Conservation (phyloP, 37 sponge, comb jelly and placozoan species). For the Ianthella basta region DNA sequence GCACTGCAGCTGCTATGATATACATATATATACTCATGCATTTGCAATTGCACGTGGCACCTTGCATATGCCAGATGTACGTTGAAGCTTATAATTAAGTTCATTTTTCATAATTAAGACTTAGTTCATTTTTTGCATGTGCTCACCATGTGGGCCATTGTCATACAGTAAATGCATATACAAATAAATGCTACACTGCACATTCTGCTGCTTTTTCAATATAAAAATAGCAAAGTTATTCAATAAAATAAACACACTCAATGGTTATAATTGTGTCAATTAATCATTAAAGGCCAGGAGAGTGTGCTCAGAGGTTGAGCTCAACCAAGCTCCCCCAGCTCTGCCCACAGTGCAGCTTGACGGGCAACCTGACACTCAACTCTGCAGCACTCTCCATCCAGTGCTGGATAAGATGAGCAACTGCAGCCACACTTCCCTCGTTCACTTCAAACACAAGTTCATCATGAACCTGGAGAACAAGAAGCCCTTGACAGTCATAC, state of each 20-base stretch:
- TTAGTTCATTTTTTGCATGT: too few species aligned
- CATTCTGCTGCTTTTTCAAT: background rate
- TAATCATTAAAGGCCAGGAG: too few species aligned
- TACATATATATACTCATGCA: background rate
- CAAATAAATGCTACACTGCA: background rate
- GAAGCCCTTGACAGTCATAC: conserved; percentile 26
- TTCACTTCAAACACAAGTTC: conserved; percentile 90
- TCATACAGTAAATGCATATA: background rate
- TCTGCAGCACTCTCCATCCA: conserved; percentile 89
- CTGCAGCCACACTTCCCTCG: conserved; percentile 40
- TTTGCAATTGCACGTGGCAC: too few species aligned
- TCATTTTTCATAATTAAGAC: too few species aligned
- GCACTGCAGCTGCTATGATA: background rate
- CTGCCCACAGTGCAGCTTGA: conserved; percentile 76
- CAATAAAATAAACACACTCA: too few species aligned
- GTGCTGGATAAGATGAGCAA: conserved; percentile 65
- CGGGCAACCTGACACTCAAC: conserved; percentile 78
- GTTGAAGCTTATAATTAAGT: too few species aligned
- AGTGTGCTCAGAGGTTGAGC: background rate
- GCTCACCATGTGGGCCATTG: too few species aligned
- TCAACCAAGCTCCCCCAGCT: conserved; percentile 79
- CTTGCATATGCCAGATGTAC: too few species aligned
- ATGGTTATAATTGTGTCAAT: too few species aligned
- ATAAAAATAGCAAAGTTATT: conserved; percentile 9
- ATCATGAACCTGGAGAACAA: conserved; percentile 94